Conservation (phyloP, 2,113 vertebrate species). For the Delphinus delphis region DNA sequence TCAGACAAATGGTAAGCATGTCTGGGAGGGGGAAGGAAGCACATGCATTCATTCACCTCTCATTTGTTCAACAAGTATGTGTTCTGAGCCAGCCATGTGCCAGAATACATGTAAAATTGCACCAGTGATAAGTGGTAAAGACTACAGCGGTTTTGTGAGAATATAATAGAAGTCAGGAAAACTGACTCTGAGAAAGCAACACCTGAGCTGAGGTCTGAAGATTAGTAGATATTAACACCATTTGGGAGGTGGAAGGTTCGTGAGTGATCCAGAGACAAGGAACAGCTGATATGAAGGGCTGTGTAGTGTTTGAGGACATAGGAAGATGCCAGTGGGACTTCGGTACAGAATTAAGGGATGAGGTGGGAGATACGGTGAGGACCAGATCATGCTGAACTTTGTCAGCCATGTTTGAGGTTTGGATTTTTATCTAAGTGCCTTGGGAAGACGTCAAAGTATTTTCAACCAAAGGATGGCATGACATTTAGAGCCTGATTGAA, state of each 20-base stretch:
- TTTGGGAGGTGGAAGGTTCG: not conserved
- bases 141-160: not conserved
- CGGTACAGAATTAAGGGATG: not conserved
- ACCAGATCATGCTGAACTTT: not conserved
- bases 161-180: not conserved
- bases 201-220: not conserved
- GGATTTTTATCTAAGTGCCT: not conserved
- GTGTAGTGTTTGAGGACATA: not conserved
- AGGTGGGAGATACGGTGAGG: not conserved
- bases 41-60: not conserved
- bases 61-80: not conserved
- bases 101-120: not conserved
- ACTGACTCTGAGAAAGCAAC: not conserved
- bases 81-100: not conserved
- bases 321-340: not conserved
- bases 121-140: not conserved
- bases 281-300: not conserved
- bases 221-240: not conserved
- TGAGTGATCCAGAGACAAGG: not conserved
- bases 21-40: not conserved
- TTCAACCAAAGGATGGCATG: not conserved
- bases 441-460: not conserved
- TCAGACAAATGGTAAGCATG: conserved; percentile 73
- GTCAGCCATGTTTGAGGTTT: not conserved
- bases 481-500: not conserved